Evolutionary conservation across 2,113 vertebrate species (phyloP).

Genomic region (Mustelus asterias): DNA sequence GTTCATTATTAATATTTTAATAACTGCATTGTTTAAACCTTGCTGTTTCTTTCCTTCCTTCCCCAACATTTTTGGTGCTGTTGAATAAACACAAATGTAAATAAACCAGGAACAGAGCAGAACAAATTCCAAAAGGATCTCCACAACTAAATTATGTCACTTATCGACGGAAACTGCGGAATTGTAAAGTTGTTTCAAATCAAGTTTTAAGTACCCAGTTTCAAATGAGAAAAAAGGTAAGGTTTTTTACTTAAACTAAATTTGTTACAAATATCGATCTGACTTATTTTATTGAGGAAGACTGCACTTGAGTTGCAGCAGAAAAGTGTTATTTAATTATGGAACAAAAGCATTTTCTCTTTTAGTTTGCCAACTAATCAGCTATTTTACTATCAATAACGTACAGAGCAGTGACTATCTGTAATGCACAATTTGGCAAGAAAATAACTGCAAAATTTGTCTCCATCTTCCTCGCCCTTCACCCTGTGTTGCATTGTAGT

Average conservation of each 20-base stretch:
- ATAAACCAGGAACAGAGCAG: neutral
- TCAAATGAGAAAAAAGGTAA: neutral
- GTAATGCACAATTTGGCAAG: neutral
- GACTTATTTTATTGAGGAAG: neutral
- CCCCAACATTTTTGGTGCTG: neutral
- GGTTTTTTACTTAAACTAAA: neutral
- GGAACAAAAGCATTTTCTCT: neutral
- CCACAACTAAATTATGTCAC: constrained; percentile 14
- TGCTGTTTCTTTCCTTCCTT: neutral
- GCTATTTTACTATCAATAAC: neutral
- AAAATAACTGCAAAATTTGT: neutral
- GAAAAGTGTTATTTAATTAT: neutral
- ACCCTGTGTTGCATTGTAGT: neutral
- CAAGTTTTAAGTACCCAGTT: neutral
- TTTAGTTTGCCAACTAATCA: neutral
- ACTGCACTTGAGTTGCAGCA: neutral
- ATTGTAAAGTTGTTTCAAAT: neutral
- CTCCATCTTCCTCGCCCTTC: neutral
- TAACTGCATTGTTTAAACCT: neutral
- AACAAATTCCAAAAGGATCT: neutral
- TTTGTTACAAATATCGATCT: neutral
- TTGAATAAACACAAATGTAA: neutral
- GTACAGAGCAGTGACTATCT: neutral
- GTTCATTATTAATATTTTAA: neutral
- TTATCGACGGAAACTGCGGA: neutral